Evolutionary conservation across 2,113 vertebrate species (phyloP).

Genomic region (Campylorhamphus procurvoides): DNA sequence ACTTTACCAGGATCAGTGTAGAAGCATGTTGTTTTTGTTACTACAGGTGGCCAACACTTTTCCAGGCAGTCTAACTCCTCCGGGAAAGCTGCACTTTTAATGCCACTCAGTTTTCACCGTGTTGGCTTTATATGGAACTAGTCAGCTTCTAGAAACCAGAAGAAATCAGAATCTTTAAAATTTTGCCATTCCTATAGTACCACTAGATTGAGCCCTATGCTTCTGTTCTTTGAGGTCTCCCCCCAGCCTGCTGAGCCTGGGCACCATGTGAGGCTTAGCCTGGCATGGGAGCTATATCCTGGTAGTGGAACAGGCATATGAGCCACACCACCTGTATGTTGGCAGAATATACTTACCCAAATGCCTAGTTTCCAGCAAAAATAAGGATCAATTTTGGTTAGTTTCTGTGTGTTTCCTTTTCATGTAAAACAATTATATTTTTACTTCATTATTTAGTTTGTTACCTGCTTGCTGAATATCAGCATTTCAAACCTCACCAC

Average conservation of each 20-base stretch:
- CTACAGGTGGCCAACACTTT: not conserved
- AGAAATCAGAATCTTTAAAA: not conserved
- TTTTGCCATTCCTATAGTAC: not conserved
- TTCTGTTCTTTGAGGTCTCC: not conserved
- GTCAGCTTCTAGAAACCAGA: not conserved
- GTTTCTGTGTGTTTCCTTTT: not conserved
- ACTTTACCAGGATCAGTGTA: accelerated
- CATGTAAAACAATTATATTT: not conserved
- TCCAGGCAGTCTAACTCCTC: not conserved
- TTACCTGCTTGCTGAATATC: not conserved
- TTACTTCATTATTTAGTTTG: not conserved
- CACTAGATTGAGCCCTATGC: not conserved
- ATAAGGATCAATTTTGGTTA: not conserved
- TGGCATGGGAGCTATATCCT: not conserved
- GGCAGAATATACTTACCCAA: not conserved
- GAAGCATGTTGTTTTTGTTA: not conserved
- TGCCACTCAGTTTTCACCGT: not conserved
- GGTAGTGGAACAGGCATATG: not conserved
- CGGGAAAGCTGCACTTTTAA: not conserved
- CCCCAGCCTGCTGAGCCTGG: not conserved
- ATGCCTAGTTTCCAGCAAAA: not conserved
- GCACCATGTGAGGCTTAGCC: accelerated
- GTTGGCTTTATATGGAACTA: not conserved
- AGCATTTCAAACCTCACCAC: not conserved
- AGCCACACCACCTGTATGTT: not conserved